A percentile compares a stretch with the other conserved stretches of the same genome.
Conservation (phyloP, 1,140 invertebrate genomes). For the Cotesia typhae region DNA sequence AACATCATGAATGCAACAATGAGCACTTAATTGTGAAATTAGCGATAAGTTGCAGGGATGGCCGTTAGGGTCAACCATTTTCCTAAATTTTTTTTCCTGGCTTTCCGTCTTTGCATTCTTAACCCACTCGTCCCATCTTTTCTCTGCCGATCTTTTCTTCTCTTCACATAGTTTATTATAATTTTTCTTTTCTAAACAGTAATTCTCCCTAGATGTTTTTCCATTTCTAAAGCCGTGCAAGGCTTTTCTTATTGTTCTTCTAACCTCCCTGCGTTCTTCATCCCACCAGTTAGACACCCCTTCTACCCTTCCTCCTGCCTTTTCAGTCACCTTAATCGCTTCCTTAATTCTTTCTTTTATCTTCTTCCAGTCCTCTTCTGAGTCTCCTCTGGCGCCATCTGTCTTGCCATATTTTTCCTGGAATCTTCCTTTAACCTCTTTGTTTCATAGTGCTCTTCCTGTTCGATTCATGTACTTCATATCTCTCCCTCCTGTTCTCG, state of each 20-base stretch:
- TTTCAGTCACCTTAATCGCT: neutral
- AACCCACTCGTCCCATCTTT: too few relatives aligned
- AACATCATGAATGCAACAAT: too few relatives aligned
- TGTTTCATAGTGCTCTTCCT: neutral
- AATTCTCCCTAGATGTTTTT: neutral
- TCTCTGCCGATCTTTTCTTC: too few relatives aligned
- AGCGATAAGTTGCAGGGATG: too few relatives aligned
- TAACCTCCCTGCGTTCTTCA: constrained; percentile 11
- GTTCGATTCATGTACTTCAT: neutral
- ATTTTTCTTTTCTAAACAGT: neutral
- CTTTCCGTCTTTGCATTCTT: too few relatives aligned
- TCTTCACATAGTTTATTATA: neutral
- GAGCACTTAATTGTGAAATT: too few relatives aligned
- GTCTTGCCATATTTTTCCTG: neutral
- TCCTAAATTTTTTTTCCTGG: too few relatives aligned
- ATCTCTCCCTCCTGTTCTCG: neutral
- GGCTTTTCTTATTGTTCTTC: neutral
- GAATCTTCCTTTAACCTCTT: neutral
- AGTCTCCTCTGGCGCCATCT: neutral
- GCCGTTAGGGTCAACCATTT: too few relatives aligned
- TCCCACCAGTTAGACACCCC: constrained; percentile 13
- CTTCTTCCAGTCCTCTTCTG: neutral
- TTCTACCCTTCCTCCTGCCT: neutral
- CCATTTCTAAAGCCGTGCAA: neutral
- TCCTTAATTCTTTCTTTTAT: neutral